Evolutionary conservation across 2,113 vertebrate genomes (phyloP), one percentile per base, ranked within the genome.

Genomic region (Ctenomys sociabilis): DNA sequence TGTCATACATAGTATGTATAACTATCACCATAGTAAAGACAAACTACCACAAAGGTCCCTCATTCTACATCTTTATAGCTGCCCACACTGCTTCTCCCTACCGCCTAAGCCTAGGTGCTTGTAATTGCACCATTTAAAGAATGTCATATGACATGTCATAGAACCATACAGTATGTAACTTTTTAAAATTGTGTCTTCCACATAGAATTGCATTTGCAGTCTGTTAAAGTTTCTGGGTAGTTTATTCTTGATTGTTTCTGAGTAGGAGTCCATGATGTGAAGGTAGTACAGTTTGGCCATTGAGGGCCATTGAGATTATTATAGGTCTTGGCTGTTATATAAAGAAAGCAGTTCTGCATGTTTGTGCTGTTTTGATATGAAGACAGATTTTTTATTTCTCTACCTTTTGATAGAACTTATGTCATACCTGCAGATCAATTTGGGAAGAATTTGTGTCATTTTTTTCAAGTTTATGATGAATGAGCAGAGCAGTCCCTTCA

Each of bases 331-430:
- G 24, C n/a, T 73, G 0, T 78, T 90, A 86, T 90, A 86, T 4
- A 13, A n/a, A 85, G 61, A 70, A 93, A 68, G 13, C 30, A 81
- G 22, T 54, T 54, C 0, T 86, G 64, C 86, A 86, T 37, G 49
- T 78, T 89, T 57, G 22, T 77, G 11, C 59, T 61, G 37, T 83
- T 87, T 94, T 77, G 45, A 66, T 17, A 0, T 70, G 59, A 88
- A 77, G 11, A n/a, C 49, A 87, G 61, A 35, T 66, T 28, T 70
- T 96, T 92, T 88, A 17, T 54, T 80, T 94, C 32, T 84, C 26
- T 88, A 75, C 45, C 19, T 59, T 95, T 75, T 66, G 66, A 59
- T 92, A 37, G 24, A 83, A 52, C 83, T 45, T 77, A 12, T 43
- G 26, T 77, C 73, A 77, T 45, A 30, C 26, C 26, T 45, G 21